Evolutionary conservation across 2,888 invertebrate species (phyloP).

Genomic region (Notodonta ziczac): DNA sequence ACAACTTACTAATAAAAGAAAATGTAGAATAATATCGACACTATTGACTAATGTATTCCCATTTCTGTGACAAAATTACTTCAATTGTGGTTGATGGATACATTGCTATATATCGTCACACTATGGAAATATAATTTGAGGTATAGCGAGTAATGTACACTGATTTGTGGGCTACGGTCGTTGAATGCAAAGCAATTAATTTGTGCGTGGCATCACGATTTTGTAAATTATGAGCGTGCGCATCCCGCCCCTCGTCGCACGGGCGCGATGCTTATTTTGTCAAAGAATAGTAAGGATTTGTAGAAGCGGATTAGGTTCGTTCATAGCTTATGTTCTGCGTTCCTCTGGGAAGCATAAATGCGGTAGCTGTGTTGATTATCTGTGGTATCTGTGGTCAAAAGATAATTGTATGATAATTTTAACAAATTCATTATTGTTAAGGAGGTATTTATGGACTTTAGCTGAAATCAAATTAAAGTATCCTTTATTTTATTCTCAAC

Average conservation of each 20-base stretch:
- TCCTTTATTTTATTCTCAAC: no score
- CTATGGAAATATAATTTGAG: constrained; percentile 10
- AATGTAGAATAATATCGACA: constrained; percentile 58
- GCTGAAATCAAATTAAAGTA: no score
- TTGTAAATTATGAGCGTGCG: constrained; percentile 61
- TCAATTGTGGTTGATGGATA: constrained; percentile 4
- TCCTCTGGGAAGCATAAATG: neutral
- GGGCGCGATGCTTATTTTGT: constrained; percentile 39
- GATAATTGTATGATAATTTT: no score
- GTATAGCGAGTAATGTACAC: constrained; percentile 24
- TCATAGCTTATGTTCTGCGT: neutral
- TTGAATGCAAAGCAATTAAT: constrained; percentile 41
- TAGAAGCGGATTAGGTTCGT: neutral
- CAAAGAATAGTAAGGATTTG: constrained; percentile 38
- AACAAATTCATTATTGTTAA: no score
- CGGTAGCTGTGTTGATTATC: no score
- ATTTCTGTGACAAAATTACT: neutral
- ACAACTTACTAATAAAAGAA: constrained; percentile 52
- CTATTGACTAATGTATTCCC: constrained; percentile 56
- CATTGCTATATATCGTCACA: constrained; percentile 20
- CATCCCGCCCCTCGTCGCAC: constrained; percentile 55
- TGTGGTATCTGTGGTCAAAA: no score
- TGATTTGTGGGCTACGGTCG: constrained; percentile 29
- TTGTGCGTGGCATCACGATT: constrained; percentile 50
- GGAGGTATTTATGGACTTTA: no score